A percentile compares a stretch with the other conserved stretches of the same genome.
phyloP scores from a whole-genome alignment of 2,113 vertebrate genomes.

The Ophthalmotilapia sp. region DNA sequence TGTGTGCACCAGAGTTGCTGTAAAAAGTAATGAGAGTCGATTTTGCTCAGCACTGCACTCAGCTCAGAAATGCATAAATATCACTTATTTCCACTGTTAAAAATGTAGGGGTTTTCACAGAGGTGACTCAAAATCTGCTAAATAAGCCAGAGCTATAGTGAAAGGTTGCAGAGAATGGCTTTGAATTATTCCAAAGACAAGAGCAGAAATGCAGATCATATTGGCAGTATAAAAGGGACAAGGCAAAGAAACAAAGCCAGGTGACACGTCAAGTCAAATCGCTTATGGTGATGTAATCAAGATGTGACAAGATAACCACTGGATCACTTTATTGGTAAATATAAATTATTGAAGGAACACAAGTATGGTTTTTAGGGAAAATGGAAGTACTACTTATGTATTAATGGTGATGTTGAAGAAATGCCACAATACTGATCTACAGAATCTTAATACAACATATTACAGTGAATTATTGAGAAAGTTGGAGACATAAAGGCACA shows the following conservation, averaged over 20 bases:
- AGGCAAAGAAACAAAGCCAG: background rate
- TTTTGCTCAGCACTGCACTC: background rate
- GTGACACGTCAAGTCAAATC: background rate
- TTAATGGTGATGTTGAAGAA: background rate
- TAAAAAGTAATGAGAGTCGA: background rate
- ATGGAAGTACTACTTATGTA: background rate
- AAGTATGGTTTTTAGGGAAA: background rate
- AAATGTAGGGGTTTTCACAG: background rate
- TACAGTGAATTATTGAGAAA: background rate
- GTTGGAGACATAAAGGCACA: background rate
- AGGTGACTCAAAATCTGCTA: background rate
- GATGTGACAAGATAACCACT: background rate
- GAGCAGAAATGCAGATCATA: background rate
- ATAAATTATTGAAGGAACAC: background rate
- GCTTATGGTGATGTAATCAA: background rate
- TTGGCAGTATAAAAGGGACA: background rate
- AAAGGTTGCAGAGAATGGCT: background rate
- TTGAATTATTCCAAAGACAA: constrained; percentile 2
- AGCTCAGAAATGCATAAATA: background rate
- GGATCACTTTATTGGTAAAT: background rate
- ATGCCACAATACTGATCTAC: background rate
- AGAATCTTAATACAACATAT: background rate
- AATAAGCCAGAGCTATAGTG: background rate
- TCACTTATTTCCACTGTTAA: background rate
- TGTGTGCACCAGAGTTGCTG: background rate